Base-by-base conservation (phyloP, 1,140 invertebrate genomes). In the Platorchestia sp. region DNA sequence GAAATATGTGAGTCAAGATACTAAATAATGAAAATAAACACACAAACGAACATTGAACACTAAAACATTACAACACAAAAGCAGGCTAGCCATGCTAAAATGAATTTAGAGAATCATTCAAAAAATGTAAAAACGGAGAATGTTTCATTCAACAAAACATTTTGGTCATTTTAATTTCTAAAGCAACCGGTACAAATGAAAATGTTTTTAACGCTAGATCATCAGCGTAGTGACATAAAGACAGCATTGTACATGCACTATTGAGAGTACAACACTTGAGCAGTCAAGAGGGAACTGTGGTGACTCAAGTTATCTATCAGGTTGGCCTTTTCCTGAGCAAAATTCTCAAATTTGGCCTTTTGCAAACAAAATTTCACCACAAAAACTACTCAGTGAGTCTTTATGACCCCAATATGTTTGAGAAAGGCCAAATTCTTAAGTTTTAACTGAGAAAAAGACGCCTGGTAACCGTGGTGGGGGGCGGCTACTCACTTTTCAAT, bases 401-500 rank as follows among this genome's bases (percentile, higher is more conserved):
- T n/a, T n/a, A n/a, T n/a, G n/a, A n/a, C n/a, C n/a, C n/a, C n/a
- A n/a, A n/a, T n/a, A n/a, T n/a, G n/a, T n/a, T n/a, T n/a, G n/a
- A n/a, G n/a, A n/a, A n/a, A n/a, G n/a, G n/a, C n/a, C n/a, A n/a
- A n/a, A n/a, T n/a, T n/a, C n/a, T n/a, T n/a, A n/a, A n/a, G n/a
- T n/a, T n/a, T n/a, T n/a, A n/a, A n/a, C n/a, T n/a, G n/a, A n/a
- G n/a, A n/a, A n/a, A n/a, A n/a, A 75, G 59, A 40, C 40, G 40
- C 59, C 59, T 75, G 40, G 14, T 75, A 75, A 40, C 14, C 16
- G 59, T 0, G 36, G 19, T 43, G 0, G 7, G 87, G 22, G 36
- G 86, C 7, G 36, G 41, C 41, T 95, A 96, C 97, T 97, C 97
- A 98, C 98, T 99, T 99, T 97, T 99, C 98, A 95, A 99, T 97